Percentiles rank a stretch among this genome's conserved stretches.
Evolutionary conservation across 2,797 vertebrate genomes (phyloP).

Genomic region (Lateolabrax maculatus): DNA sequence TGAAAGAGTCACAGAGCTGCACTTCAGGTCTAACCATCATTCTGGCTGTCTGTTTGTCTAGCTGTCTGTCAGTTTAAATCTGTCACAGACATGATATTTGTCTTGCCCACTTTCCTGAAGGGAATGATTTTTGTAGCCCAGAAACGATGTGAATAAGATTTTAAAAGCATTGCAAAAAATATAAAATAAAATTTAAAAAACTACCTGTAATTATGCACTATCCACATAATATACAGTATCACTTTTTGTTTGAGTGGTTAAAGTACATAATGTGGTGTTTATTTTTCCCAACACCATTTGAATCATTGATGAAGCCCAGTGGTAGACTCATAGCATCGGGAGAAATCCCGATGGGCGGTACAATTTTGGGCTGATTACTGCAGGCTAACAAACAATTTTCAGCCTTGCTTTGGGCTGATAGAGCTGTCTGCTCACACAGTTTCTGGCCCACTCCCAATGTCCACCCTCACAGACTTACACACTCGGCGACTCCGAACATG

Average conservation of each 20-base stretch:
- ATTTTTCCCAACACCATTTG: not conserved
- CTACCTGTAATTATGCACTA: not conserved
- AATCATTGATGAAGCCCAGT: not conserved
- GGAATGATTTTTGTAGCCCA: not conserved
- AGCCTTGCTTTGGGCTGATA: constrained; percentile 27
- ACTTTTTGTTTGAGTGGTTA: not conserved
- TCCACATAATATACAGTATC: not conserved
- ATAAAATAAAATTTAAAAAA: not conserved
- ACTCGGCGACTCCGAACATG: not conserved
- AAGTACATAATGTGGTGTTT: not conserved
- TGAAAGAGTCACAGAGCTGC: constrained; percentile 50
- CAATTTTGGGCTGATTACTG: not conserved
- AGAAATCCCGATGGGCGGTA: not conserved
- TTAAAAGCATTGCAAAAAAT: not conserved
- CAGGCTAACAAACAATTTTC: not conserved
- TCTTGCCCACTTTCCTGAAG: constrained; percentile 1
- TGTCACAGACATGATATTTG: constrained; percentile 20
- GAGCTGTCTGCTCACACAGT: not conserved
- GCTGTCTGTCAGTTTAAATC: constrained; percentile 35
- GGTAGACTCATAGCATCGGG: not conserved
- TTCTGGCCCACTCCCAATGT: not conserved
- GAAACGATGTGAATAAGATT: not conserved
- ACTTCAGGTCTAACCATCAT: constrained; percentile 41
- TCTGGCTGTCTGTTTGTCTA: constrained; percentile 36
- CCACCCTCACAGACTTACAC: not conserved